phyloP scores from a whole-genome alignment of 2,113 vertebrate species.

The cattle (Bos taurus) region ARS-UCD2.0 NC_037348.1:56218001-56218500 shows the following conservation, averaged over 20 bases:
- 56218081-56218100: not conserved
- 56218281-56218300: not conserved
- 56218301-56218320: not conserved
- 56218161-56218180: not conserved
- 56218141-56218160: not conserved
- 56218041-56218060: not conserved
- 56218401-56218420: conserved; percentile 1
- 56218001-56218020: not conserved
- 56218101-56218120: not conserved
- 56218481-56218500: not conserved
- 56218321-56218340: not conserved
- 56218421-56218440: not conserved
- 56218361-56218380: not conserved
- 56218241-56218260: not conserved
- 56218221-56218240: not conserved
- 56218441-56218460: conserved; percentile 48
- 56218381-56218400: not conserved
- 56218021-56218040: not conserved
- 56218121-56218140: not conserved
- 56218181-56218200: not conserved
- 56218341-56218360: conserved; percentile 20
- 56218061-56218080: not conserved
- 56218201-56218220: not conserved
- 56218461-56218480: not conserved
- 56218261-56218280: not conserved